Percentiles rank a stretch among this genome's conserved stretches.
Conservation (phyloP, 2,888 invertebrate species). For the Adineta ricciae region DNA sequence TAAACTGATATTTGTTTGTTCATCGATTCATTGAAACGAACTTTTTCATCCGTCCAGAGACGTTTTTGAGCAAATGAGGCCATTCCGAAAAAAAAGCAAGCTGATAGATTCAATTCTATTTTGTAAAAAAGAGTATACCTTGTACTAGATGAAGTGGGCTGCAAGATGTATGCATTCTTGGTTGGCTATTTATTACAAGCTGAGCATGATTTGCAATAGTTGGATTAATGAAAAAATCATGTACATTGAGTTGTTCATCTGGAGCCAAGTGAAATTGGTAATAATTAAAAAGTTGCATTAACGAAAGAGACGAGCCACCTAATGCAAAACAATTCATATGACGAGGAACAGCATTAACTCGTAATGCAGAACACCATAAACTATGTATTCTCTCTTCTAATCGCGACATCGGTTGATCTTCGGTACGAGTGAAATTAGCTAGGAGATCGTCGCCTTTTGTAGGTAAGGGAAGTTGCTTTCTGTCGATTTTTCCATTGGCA, state of each 20-base stretch:
- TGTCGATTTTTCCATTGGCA: no score
- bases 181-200: background rate
- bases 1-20: background rate
- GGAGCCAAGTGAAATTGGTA: background rate
- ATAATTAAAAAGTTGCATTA: background rate
- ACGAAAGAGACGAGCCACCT: background rate
- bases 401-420: background rate
- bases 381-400: background rate
- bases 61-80: background rate
- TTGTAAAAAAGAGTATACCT: background rate
- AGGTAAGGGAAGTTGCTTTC: background rate
- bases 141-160: background rate
- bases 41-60: background rate
- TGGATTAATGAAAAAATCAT: background rate
- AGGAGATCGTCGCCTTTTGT: background rate
- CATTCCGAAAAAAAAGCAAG: background rate
- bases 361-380: background rate
- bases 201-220: background rate
- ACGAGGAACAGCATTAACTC: background rate
- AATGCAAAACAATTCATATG: background rate
- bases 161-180: background rate
- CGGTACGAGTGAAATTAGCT: no score
- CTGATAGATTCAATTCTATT: no score
- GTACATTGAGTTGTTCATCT: background rate
- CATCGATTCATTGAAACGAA: background rate